phyloP scores from a whole-genome alignment of 2,113 vertebrate species.

The Setophaga kirtlandii region DNA sequence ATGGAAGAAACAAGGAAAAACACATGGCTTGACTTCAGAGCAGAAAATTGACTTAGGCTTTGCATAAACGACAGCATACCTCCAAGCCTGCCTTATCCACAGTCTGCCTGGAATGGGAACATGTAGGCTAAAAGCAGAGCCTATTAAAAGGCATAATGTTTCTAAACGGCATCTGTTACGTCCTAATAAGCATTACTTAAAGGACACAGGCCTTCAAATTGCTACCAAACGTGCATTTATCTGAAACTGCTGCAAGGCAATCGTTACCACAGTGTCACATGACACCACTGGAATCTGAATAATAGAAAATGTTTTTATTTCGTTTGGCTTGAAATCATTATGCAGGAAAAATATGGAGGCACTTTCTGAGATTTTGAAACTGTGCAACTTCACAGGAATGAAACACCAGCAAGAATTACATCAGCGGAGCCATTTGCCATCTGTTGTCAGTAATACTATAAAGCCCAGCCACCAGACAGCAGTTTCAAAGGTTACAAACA shows the following conservation, averaged over 20 bases:
- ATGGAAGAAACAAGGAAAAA: conserved; percentile 10
- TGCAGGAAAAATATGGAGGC: neutral
- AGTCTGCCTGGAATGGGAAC: conserved; percentile 37
- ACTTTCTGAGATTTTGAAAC: conserved; percentile 29
- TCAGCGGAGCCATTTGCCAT: conserved; percentile 28
- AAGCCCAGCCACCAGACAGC: conserved; percentile 47
- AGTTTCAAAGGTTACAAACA: conserved; percentile 66
- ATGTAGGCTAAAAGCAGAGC: conserved; percentile 2
- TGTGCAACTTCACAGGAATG: conserved; percentile 34
- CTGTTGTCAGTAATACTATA: conserved; percentile 42
- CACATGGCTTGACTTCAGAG: conserved; percentile 45
- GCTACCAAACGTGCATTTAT: conserved; percentile 45
- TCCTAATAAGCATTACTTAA: conserved; percentile 53
- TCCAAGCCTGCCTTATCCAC: conserved; percentile 20
- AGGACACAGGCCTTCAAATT: conserved; percentile 61
- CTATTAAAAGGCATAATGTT: conserved; percentile 53
- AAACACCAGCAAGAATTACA: conserved; percentile 41
- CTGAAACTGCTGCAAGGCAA: conserved; percentile 15
- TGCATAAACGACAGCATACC: conserved; percentile 33
- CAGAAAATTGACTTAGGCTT: conserved; percentile 67
- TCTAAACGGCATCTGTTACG: conserved; percentile 48
- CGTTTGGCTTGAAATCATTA: neutral
- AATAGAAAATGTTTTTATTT: conserved; percentile 42
- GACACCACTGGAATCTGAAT: conserved; percentile 36
- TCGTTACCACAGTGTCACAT: neutral